Evolutionary conservation across 2,797 vertebrate species (phyloP).

Genomic region (Merluccius polli): DNA sequence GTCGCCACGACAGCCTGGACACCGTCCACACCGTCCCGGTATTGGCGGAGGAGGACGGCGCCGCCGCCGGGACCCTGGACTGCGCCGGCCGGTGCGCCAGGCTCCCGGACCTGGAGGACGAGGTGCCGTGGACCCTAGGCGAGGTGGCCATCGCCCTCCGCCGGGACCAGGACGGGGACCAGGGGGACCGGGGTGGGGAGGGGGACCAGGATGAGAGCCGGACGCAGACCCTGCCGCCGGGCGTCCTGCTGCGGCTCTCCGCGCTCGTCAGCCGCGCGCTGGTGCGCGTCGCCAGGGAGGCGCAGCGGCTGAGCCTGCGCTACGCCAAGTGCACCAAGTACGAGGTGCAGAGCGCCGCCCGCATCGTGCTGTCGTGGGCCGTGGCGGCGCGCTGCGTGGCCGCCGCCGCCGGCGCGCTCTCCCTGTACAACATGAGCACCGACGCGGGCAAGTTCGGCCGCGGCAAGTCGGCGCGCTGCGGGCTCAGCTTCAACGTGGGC

Average conservation of each 20-base stretch:
- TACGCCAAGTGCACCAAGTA: constrained; percentile 95
- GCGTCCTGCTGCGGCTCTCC: constrained; percentile 85
- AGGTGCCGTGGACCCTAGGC: constrained; percentile 91
- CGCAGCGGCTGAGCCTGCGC: constrained; percentile 91
- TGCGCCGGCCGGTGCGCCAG: constrained; percentile 88
- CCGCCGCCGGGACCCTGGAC: constrained; percentile 96
- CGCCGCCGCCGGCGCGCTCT: constrained; percentile 85
- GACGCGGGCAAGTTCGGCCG: constrained; percentile 91
- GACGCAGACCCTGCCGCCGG: constrained; percentile 68
- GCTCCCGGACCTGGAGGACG: constrained; percentile 96
- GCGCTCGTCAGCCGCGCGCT: constrained; percentile 85
- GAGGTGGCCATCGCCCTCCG: constrained; percentile 86
- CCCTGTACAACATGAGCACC: constrained; percentile 93
- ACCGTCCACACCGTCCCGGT: constrained; percentile 96
- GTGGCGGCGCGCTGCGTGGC: constrained; percentile 82
- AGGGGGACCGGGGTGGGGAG: no score
- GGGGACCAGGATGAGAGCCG: no score
- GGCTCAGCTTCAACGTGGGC: constrained; percentile 89
- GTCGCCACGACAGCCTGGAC: constrained; percentile 96
- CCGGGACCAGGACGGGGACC: constrained; percentile 76
- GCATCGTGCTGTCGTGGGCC: constrained; percentile 88
- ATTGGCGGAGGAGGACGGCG: no score
- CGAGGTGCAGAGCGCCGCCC: constrained; percentile 91
- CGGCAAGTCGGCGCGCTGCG: constrained; percentile 89
- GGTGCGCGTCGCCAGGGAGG: constrained; percentile 87